Evolutionary conservation across 2,113 vertebrate genomes (phyloP).

Genomic region (Rynchops niger): DNA sequence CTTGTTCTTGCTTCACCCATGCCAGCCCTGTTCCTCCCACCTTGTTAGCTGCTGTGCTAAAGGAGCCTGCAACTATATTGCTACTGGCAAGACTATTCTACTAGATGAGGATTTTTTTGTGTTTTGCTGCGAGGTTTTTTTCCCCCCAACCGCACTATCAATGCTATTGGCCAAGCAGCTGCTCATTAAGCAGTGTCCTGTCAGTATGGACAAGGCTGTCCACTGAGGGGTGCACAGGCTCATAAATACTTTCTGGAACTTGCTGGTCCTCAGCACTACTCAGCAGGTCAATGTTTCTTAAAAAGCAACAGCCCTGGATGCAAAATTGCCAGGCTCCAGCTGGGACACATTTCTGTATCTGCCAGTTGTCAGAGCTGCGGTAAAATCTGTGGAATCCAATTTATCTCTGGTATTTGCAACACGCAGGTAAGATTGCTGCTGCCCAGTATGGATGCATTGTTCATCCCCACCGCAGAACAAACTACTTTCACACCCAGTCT

Average conservation of each 20-base stretch:
- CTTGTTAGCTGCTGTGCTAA: background rate
- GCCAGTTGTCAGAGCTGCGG: background rate
- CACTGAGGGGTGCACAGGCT: background rate
- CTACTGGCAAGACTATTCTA: background rate
- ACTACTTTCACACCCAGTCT: background rate
- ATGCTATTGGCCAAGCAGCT: background rate
- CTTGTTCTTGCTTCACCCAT: background rate
- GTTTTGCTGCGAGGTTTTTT: background rate
- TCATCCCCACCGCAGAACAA: background rate
- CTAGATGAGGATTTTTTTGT: background rate
- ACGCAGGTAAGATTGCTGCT: background rate
- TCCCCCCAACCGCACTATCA: background rate
- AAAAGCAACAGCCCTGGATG: background rate
- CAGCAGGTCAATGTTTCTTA: background rate
- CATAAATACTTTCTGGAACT: background rate
- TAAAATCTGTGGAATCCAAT: background rate
- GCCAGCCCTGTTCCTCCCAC: background rate
- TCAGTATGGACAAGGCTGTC: background rate
- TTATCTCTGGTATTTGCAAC: background rate
- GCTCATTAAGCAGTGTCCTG: background rate
- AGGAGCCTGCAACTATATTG: background rate
- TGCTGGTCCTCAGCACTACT: background rate
- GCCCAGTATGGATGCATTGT: fast-evolving
- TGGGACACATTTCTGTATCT: background rate
- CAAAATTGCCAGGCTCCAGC: background rate